Base-by-base conservation (phyloP, 2,888 invertebrate genomes). In the Labia minor region DNA sequence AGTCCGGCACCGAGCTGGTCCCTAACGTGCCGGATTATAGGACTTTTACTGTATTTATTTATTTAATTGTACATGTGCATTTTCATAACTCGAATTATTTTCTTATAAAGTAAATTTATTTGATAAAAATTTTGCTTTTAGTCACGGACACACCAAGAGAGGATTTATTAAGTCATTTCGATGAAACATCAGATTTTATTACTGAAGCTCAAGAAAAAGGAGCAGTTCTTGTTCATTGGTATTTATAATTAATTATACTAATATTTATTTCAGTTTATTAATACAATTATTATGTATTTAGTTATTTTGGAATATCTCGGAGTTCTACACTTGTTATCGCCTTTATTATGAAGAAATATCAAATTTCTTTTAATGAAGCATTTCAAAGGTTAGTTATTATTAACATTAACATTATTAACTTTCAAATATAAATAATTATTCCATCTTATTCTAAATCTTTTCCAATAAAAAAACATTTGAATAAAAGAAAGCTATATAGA, bases 251-350 rank as follows among this genome's bases (percentile, higher is more conserved):
- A 67, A 66, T 14, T 49, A 19, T n/a, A n/a, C n/a, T n/a, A n/a
- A n/a, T n/a, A n/a, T n/a, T 67, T 37, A 21, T 70, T 18, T 64
- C 37, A 49, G n/a, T n/a, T n/a, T n/a, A n/a, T n/a, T n/a, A n/a
- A n/a, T n/a, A n/a, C n/a, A n/a, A n/a, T 66, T 49, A 66, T 63
- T 62, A 33, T 37, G 67, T 67, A 73, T 73, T 61, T 76, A 90
- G 90, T 77, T 92, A 92, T 76, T 94, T 88, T 73, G 95, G 95
- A 14, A 88, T 94, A 1, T 95, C 95, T 0, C 83, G 95, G 66
- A 95, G 95, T 76, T 90, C 93, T 0, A 88, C 94, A 0, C 81
- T 94, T 1, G 89, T 94, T 0, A 87, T 93, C 67, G 93, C 90
- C 0, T 93, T 88, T 76, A 78, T 93, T 11, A 95, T 95, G 95